A percentile compares a stretch with the other conserved stretches of the same genome.
Evolutionary conservation across 2,797 vertebrate genomes (phyloP).

Genomic region (Gymnothorax javanicus): DNA sequence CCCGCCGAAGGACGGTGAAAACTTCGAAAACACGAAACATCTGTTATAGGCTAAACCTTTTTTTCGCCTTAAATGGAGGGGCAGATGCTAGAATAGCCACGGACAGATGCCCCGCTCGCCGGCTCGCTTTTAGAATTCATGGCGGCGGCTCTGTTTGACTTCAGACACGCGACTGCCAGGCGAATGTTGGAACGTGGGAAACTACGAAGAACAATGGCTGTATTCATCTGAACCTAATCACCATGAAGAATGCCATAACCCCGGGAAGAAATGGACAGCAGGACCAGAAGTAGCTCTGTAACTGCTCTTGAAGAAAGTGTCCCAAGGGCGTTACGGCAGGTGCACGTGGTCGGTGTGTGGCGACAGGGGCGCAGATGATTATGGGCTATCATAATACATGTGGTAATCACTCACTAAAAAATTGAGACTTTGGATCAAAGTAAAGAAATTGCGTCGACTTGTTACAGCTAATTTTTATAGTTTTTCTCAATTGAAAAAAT

Average conservation of each 20-base stretch:
- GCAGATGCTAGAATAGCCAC: constrained; percentile 78
- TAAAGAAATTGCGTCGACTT: too few species aligned
- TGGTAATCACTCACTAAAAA: not conserved
- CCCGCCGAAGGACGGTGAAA: constrained; percentile 55
- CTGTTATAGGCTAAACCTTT: constrained; percentile 59
- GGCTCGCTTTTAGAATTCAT: constrained; percentile 61
- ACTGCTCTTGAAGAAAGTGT: constrained; percentile 19
- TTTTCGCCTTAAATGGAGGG: constrained; percentile 44
- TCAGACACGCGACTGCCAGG: constrained; percentile 81
- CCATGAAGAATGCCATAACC: constrained; percentile 82
- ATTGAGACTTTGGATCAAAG: too few species aligned
- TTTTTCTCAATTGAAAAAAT: too few species aligned
- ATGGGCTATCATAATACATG: not conserved
- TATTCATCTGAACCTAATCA: constrained; percentile 83
- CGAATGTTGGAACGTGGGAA: constrained; percentile 87
- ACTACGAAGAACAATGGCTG: constrained; percentile 76
- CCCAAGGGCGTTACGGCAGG: constrained; percentile 21
- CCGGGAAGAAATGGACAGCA: constrained; percentile 68
- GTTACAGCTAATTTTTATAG: too few species aligned
- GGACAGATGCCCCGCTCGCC: constrained; percentile 72
- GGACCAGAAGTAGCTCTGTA: constrained; percentile 45
- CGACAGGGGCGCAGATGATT: constrained; percentile 17
- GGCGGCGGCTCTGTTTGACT: constrained; percentile 67
- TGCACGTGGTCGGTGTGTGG: constrained; percentile 28
- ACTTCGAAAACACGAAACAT: constrained; percentile 69